Base-by-base conservation (phyloP, 1,140 invertebrate species). In the Cheumatopsyche charites region DNA sequence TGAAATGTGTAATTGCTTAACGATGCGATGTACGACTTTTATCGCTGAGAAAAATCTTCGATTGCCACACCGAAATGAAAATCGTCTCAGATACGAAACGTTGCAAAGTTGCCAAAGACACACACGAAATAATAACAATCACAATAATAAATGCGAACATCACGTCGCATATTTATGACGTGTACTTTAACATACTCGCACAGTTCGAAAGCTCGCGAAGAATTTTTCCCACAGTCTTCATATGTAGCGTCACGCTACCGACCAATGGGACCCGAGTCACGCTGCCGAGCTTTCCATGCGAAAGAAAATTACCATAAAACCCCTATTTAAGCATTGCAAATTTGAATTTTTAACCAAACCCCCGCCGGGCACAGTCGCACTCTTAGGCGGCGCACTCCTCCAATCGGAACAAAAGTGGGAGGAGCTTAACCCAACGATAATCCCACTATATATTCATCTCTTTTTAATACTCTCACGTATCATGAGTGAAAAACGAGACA, bases 271-370 rank as follows among this genome's bases (percentile, higher is more conserved):
- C 17, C 43, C 45, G 43, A 71, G 73, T 74, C 73, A 74, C 73
- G 73, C 66, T 74, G 36, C 71, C 69, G 69, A 17, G 58, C 73
- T 74, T 73, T 73, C 70, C 58, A 36, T 29, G 47, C 47, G 29
- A 68, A 68, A 19, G 70, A 65, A 75, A 75, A 75, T 75, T 75
- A 75, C 73, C 73, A 75, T 75, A 75, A 72, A 75, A 75, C 71
- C 73, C 71, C 73, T 75, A 61, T 75, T 72, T 70, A 72, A 72
- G 67, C 70, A 68, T 62, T 65, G 73, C 73, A 66, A 75, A 75
- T 75, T 69, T 63, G 41, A 70, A 75, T 75, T 75, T 75, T 75
- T 75, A 75, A 45, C 70, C 72, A 47, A 29, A 25, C 70, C 52
- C 58, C 70, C 73, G 55, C 29, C 13, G n/a, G 55, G 6, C 21